These are phyloP conservation scores for Indri indri DNA, from an alignment of 2,113 vertebrate species.

Conservation along the genomic window DNA sequence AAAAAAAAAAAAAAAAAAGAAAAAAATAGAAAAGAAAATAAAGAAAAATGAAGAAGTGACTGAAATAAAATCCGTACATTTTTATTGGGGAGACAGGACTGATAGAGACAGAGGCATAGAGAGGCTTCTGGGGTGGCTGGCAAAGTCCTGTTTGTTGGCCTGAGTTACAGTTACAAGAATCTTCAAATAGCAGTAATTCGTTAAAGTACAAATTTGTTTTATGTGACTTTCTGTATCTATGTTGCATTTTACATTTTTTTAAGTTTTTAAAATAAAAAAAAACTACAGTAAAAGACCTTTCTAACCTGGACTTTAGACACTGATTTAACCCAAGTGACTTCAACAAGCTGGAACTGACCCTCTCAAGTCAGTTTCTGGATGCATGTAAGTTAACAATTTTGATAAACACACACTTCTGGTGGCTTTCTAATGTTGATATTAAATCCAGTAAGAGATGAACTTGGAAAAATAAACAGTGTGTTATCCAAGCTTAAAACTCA, in stretches of 20 bases:
- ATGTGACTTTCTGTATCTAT: not conserved
- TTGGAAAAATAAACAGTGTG: not conserved
- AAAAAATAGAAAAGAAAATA: too few species aligned
- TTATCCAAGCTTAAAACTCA: not conserved
- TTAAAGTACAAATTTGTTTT: not conserved
- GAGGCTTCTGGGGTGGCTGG: not conserved
- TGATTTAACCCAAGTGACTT: not conserved
- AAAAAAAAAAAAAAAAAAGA: too few species aligned
- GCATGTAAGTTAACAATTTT: not conserved
- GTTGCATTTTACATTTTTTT: not conserved
- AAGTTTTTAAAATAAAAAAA: not conserved
- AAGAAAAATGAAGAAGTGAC: not conserved
- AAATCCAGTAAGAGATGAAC: not conserved
- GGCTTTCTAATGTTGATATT: not conserved
- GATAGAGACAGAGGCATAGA: not conserved
- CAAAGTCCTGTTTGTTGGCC: not conserved
- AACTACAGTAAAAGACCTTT: not conserved
- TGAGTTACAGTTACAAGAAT: not conserved
- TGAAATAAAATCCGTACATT: not conserved
- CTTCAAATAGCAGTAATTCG: not conserved
- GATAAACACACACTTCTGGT: not conserved
- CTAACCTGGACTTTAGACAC: not conserved
- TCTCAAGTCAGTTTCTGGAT: not conserved
- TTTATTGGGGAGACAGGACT: not conserved
- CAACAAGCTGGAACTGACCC: not conserved